Evolutionary conservation across 2,797 vertebrate genomes (phyloP), one percentile per base, ranked within the genome.

Genomic region (Silurus aristotelis): DNA sequence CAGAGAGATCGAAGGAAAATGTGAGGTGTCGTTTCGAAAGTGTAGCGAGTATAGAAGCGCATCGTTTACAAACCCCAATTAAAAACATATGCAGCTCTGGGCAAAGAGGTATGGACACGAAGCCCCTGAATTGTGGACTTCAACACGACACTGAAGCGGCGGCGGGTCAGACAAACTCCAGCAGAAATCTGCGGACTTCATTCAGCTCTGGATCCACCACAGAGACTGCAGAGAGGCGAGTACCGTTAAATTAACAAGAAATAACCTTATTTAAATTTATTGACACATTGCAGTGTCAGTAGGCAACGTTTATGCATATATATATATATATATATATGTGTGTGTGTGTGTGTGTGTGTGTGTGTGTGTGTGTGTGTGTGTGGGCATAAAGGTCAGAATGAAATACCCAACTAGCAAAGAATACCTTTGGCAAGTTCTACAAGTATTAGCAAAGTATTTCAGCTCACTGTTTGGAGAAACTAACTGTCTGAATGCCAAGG

Each of bases 151-250:
- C 58, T 25, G 43, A 67, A 38, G 81, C 78, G 17, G 67, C 27
- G 17, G 25, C 75, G n/a, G 22, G 19, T 64, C 82, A 80, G 31
- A 58, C 76, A 6, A 83, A 55, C 48, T 70, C 82, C 7, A 77
- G 58, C 80, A 80, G 83, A 82, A 82, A 84, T 48, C 70, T 63
- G 1, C 71, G 86, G 19, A 77, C 55, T 27, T 64, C 79, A 14
- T 43, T 55, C 67, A 80, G 70, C 6, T 31, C 78, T 10, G 64
- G 13, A 12, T 83, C 86, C 15, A 87, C 67, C 67, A 46, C 78
- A 27, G 89, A 90, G 17, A 79, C 86, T 20, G 73, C 80, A 48
- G 86, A 90, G 60, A 89, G 87, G 89, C 82, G 38, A 82, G 85
- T 56, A 52, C 1, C 1, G 10, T 22, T 27, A 5, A 15, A 56